These are phyloP conservation scores for Diaperis boleti DNA, from an alignment of 2,888 invertebrate species.

Conservation along the genomic window DNA sequence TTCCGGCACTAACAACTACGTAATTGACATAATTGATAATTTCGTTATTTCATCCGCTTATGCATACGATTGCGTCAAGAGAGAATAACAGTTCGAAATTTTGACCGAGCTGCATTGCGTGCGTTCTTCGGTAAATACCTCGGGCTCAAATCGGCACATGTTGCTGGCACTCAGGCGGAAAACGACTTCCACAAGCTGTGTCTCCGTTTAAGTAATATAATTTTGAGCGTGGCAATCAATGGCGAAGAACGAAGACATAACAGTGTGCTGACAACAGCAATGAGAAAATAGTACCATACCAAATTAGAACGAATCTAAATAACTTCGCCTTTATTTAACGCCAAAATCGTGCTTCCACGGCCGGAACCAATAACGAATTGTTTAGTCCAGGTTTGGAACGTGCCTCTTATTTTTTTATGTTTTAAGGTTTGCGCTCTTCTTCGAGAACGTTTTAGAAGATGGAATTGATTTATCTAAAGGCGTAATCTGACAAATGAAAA, in stretches of 20 bases:
- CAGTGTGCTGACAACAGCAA: neutral
- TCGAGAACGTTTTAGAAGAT: no score
- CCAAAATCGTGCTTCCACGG: no score
- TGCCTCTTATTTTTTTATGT: no score
- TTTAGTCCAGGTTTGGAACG: no score
- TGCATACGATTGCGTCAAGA: neutral
- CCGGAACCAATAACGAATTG: no score
- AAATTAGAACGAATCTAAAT: neutral
- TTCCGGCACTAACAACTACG: no score
- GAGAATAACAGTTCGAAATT: neutral
- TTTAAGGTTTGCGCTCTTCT: no score
- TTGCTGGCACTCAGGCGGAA: conserved; percentile 4
- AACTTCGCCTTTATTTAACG: neutral
- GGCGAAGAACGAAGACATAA: conserved; percentile 8
- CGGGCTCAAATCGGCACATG: neutral
- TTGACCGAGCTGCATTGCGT: neutral
- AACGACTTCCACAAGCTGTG: conserved; percentile 13
- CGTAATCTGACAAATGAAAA: no score
- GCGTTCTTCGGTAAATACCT: neutral
- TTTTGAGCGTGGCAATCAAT: neutral
- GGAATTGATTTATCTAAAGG: no score
- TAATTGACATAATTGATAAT: no score
- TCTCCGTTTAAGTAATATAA: conserved; percentile 1
- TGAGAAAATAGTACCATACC: neutral
- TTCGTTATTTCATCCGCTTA: conserved; percentile 1